phyloP scores from a whole-genome alignment of 2,113 vertebrate genomes.

The Odontesthes bonariensis region DNA sequence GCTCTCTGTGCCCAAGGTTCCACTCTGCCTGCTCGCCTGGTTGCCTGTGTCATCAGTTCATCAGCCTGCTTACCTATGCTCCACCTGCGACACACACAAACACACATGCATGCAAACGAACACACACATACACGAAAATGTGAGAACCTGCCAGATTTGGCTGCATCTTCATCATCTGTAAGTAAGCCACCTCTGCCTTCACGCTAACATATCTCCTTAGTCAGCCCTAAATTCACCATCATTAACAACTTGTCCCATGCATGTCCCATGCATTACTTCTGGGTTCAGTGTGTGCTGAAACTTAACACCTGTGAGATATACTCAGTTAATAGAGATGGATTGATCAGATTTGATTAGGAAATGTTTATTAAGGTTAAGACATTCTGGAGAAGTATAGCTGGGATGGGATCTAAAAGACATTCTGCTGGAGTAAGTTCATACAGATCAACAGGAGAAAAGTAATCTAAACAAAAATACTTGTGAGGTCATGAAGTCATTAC shows the following conservation, averaged over 20 bases:
- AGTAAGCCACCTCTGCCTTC: conserved; percentile 12
- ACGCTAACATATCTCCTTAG: conserved; percentile 9
- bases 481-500: too few relatives aligned
- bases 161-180: not conserved
- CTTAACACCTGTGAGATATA: not conserved
- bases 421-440: not conserved
- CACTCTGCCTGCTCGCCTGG: not conserved
- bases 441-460: not conserved
- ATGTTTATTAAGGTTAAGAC: conserved; percentile 4
- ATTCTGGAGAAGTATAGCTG: not conserved
- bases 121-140: not conserved
- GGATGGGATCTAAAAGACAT: not conserved
- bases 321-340: not conserved
- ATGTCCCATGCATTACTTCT: not conserved
- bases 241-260: not conserved
- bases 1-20: not conserved
- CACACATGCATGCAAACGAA: not conserved
- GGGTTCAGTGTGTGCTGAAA: not conserved
- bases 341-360: not conserved
- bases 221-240: conserved; percentile 2
- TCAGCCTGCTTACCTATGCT: not conserved
- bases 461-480: not conserved
- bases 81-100: not conserved
- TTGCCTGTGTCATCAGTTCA: conserved; percentile 13
- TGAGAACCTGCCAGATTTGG: conserved; percentile 17